A percentile compares a stretch with the other conserved stretches of the same genome.
Conservation (phyloP, 1,140 invertebrate genomes). For the Lasaia peninsularis region DNA sequence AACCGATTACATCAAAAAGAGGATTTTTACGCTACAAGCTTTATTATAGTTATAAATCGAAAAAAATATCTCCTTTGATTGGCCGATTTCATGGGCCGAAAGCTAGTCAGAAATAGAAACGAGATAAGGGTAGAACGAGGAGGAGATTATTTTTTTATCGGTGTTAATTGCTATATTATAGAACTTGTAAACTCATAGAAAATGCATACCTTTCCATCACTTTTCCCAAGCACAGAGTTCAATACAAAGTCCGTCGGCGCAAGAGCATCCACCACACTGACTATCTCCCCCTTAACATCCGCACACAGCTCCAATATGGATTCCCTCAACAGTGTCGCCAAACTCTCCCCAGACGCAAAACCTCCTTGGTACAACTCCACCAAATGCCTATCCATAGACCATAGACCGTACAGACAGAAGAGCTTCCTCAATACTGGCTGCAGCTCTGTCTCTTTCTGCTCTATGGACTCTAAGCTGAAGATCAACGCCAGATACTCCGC, state of each 20-base stretch:
- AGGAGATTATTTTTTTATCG: too few relatives aligned
- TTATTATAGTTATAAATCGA: too few relatives aligned
- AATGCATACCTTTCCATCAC: slow-evolving; percentile 86
- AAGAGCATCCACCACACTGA: slow-evolving; percentile 89
- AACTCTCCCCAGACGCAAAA: slow-evolving; percentile 41
- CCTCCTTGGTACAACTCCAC: slow-evolving; percentile 86
- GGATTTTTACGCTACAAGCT: too few relatives aligned
- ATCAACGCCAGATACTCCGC: slow-evolving; percentile 83
- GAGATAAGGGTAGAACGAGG: too few relatives aligned
- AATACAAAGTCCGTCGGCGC: slow-evolving; percentile 93
- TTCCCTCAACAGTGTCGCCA: slow-evolving; percentile 78
- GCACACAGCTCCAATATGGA: slow-evolving; percentile 84
- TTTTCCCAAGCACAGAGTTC: slow-evolving; percentile 89
- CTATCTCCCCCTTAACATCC: slow-evolving; percentile 85
- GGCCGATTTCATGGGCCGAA: too few relatives aligned
- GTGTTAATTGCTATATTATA: too few relatives aligned
- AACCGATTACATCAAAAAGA: too few relatives aligned
- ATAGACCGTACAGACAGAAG: slow-evolving; percentile 84
- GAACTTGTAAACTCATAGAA: slow-evolving; percentile 19
- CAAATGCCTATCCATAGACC: slow-evolving; percentile 85
- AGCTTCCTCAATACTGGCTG: slow-evolving; percentile 81
- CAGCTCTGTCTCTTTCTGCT: slow-evolving; percentile 71
- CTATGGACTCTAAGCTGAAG: slow-evolving; percentile 78
- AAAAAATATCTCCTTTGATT: too few relatives aligned
- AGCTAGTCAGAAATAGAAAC: too few relatives aligned